Evolutionary conservation across 2,113 vertebrate species (phyloP).

Genomic region (Daboia siamensis): DNA sequence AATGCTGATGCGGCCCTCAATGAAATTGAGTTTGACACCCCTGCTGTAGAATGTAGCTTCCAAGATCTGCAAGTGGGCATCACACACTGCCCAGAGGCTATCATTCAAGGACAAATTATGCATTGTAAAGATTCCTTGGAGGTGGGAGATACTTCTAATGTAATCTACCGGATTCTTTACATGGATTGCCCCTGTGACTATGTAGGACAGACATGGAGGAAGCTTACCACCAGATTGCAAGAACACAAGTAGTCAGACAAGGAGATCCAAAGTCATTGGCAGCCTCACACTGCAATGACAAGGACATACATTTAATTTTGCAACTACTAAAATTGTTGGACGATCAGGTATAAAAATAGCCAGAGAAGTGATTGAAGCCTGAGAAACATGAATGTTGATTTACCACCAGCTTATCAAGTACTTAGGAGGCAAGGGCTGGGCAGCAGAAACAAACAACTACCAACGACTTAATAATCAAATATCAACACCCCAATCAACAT

Average conservation of each 20-base stretch:
- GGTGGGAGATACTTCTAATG: neutral
- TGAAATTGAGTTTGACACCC: too few relatives aligned
- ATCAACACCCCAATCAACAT: neutral
- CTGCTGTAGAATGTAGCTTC: neutral
- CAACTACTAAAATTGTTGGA: neutral
- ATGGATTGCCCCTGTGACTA: neutral
- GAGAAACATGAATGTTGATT: neutral
- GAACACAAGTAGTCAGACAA: neutral
- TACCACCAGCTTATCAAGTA: neutral
- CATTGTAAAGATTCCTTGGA: neutral
- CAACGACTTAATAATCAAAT: neutral
- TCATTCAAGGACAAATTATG: neutral
- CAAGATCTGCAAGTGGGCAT: neutral
- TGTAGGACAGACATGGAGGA: neutral
- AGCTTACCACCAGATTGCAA: neutral
- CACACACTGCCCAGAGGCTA: neutral
- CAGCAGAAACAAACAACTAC: neutral
- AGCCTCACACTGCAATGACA: neutral
- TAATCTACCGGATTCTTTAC: neutral
- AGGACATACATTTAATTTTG: neutral
- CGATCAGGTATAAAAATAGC: neutral
- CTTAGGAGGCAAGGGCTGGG: neutral
- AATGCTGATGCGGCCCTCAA: too few relatives aligned
- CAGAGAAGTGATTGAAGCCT: neutral
- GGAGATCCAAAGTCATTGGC: neutral